These are phyloP conservation scores for Aphodius granarius DNA, from an alignment of 2,888 invertebrate genomes.

Conservation along the genomic window DNA sequence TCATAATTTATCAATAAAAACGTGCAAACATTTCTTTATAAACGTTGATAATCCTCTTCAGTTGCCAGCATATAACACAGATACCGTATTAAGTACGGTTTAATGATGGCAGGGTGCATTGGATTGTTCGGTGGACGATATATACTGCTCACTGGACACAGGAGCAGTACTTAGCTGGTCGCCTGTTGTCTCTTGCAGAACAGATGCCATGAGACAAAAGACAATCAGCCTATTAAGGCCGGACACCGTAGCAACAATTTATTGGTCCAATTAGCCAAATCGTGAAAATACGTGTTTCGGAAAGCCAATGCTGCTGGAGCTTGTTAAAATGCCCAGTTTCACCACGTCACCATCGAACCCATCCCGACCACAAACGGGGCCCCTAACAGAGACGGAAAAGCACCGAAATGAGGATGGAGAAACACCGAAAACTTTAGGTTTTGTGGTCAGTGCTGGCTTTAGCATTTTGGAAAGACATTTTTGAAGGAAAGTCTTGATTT, in stretches of 20 bases:
- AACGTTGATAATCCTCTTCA: neutral
- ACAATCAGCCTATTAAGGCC: slow-evolving; percentile 57
- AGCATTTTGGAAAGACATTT: neutral
- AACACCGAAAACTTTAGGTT: neutral
- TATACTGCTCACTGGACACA: neutral
- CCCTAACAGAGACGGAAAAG: slow-evolving; percentile 22
- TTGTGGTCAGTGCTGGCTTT: neutral
- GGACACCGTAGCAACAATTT: slow-evolving; percentile 57
- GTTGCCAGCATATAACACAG: neutral
- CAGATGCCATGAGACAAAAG: slow-evolving; percentile 54
- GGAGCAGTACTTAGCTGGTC: neutral
- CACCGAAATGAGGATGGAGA: slow-evolving; percentile 3
- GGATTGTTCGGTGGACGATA: neutral
- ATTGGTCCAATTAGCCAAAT: slow-evolving; percentile 61
- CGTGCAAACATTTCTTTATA: no score
- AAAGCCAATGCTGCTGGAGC: slow-evolving; percentile 50
- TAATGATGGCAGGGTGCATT: neutral
- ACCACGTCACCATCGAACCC: slow-evolving; percentile 14
- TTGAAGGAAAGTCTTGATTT: no score
- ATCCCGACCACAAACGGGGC: slow-evolving; percentile 9
- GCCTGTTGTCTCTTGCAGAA: slow-evolving; percentile 32
- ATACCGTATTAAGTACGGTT: neutral
- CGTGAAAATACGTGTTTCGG: slow-evolving; percentile 55
- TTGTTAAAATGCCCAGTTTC: slow-evolving; percentile 29
- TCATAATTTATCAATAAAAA: neutral